These are phyloP conservation scores for Denticeps clupeoides DNA, from an alignment of 2,797 vertebrate species.

Conservation along the genomic window DNA sequence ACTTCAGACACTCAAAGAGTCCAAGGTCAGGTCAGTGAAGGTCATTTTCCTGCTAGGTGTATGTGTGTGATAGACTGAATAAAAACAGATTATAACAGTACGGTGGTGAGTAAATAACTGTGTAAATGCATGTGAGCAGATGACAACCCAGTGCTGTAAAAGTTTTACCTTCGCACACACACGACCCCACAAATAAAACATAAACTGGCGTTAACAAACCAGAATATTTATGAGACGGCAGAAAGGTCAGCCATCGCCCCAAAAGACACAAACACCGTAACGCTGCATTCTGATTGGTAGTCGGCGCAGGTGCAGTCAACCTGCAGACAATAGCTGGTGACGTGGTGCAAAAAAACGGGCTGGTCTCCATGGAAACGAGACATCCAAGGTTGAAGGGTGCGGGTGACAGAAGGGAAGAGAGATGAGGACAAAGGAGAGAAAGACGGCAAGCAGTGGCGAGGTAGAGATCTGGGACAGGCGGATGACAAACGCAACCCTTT, in stretches of 20 bases:
- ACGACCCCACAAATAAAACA: too few species aligned
- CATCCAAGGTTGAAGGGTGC: conserved; percentile 30
- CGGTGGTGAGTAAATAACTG: too few species aligned
- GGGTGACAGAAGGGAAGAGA: conserved; percentile 14
- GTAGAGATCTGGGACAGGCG: conserved; percentile 6
- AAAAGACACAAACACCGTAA: neutral
- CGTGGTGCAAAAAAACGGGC: conserved; percentile 19
- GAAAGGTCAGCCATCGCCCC: neutral
- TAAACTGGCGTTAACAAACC: too few species aligned
- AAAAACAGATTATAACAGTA: too few species aligned
- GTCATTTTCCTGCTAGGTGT: neutral
- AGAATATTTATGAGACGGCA: neutral
- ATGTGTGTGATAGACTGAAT: too few species aligned
- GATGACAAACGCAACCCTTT: neutral
- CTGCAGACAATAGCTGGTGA: conserved; percentile 25
- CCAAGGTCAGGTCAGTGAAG: too few species aligned
- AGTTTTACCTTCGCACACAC: too few species aligned
- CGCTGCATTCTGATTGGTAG: conserved; percentile 31
- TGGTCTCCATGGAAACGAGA: conserved; percentile 50
- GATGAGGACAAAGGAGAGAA: neutral
- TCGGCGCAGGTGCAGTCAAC: conserved; percentile 19
- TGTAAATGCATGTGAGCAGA: too few species aligned
- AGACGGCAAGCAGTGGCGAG: conserved; percentile 7
- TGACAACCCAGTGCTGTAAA: too few species aligned
- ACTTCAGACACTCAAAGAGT: too few species aligned